Evolutionary conservation across 2,888 invertebrate genomes (phyloP).

Genomic region (Parnassius apollo): DNA sequence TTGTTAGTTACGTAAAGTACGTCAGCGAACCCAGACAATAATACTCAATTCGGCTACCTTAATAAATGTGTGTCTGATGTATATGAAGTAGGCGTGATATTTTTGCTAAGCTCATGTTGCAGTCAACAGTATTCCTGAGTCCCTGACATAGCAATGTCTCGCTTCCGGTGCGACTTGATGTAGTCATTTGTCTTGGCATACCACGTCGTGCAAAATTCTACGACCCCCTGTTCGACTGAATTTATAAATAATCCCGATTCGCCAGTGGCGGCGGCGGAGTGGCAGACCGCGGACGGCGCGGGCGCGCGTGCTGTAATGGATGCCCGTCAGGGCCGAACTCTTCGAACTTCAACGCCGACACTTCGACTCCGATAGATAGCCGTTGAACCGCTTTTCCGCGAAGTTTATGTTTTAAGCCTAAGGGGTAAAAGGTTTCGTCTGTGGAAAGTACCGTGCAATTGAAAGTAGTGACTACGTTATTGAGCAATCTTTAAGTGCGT

Average conservation of each 20-base stretch:
- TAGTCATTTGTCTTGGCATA: slow-evolving; percentile 64
- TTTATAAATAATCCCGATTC: slow-evolving; percentile 78
- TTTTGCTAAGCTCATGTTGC: too few relatives aligned
- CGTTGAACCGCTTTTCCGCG: slow-evolving; percentile 9
- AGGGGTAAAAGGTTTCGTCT: neutral
- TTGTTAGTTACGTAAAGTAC: too few relatives aligned
- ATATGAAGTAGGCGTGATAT: too few relatives aligned
- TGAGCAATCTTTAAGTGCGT: slow-evolving; percentile 12
- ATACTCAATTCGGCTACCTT: too few relatives aligned
- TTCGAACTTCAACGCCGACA: slow-evolving; percentile 39
- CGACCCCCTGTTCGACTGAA: slow-evolving; percentile 78
- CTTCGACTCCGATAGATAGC: slow-evolving; percentile 26
- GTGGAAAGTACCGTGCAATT: slow-evolving; percentile 23
- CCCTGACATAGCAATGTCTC: slow-evolving; percentile 32
- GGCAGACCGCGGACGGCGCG: slow-evolving; percentile 79
- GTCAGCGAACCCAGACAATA: too few relatives aligned
- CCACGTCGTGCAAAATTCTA: slow-evolving; percentile 75
- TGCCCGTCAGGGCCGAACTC: slow-evolving; percentile 62
- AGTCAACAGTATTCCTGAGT: too few relatives aligned
- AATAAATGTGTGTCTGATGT: too few relatives aligned
- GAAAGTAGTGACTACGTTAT: slow-evolving; percentile 25
- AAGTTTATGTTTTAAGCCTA: slow-evolving; percentile 4
- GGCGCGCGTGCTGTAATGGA: slow-evolving; percentile 71
- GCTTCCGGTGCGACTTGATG: slow-evolving; percentile 68
- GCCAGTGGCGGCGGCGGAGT: slow-evolving; percentile 79